phyloP scores from a whole-genome alignment of 1,140 invertebrate species.

The Trichogramma pretiosum region DNA sequence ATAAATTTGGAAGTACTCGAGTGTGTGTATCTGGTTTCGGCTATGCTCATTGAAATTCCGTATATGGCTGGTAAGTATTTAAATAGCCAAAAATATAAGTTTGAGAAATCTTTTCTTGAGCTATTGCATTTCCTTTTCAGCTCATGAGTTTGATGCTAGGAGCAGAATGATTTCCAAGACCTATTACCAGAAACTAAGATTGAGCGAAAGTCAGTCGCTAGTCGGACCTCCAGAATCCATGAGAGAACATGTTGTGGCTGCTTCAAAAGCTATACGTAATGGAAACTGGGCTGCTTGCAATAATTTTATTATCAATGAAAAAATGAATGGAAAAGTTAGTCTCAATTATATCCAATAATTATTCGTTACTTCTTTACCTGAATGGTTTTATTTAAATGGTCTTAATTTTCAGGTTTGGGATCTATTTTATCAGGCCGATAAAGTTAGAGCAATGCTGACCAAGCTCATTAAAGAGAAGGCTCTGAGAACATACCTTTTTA shows the following conservation, averaged over 20 bases:
- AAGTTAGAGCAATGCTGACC: slow-evolving; percentile 87
- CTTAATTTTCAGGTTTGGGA: slow-evolving; percentile 81
- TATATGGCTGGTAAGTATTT: slow-evolving; percentile 99
- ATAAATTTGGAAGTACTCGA: slow-evolving; percentile 97
- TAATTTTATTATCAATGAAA: slow-evolving; percentile 96
- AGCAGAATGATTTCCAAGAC: slow-evolving; percentile 97
- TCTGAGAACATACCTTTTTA: slow-evolving; percentile 93
- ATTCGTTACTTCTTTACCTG: slow-evolving; percentile 8
- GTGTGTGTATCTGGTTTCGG: slow-evolving; percentile 97
- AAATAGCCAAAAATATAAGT: not conserved
- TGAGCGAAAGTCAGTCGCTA: slow-evolving; percentile 88
- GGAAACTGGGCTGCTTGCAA: slow-evolving; percentile 95
- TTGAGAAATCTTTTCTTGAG: slow-evolving; percentile 20
- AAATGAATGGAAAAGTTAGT: slow-evolving; percentile 94
- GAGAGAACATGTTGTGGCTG: slow-evolving; percentile 98
- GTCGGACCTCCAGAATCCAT: slow-evolving; percentile 98
- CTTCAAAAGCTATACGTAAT: slow-evolving; percentile 94
- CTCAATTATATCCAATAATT: not conserved
- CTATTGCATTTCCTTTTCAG: slow-evolving; percentile 92
- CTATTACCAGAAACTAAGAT: slow-evolving; percentile 95
- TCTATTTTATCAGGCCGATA: slow-evolving; percentile 88
- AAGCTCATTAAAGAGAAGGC: slow-evolving; percentile 95
- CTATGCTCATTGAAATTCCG: slow-evolving; percentile 98
- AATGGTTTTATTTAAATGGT: slow-evolving; percentile 63
- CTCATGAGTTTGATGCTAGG: slow-evolving; percentile 94